These are phyloP conservation scores for Onchidella celtica DNA, from an alignment of 2,888 invertebrate genomes.

Conservation along the genomic window DNA sequence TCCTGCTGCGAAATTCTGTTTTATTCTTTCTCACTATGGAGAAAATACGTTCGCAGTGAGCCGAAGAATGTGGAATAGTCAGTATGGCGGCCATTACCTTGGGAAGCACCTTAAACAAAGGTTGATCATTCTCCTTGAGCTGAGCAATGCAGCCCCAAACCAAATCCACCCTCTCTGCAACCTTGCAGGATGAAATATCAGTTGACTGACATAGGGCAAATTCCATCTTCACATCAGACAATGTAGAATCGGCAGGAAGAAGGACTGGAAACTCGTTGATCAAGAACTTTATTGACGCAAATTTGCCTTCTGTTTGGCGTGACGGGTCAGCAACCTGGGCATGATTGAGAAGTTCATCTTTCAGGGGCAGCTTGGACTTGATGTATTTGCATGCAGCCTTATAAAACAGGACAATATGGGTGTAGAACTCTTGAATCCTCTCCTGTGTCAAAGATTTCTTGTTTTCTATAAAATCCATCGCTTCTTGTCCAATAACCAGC, in stretches of 20 bases:
- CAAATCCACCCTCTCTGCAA: constrained; percentile 48
- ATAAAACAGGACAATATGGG: neutral
- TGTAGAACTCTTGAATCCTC: neutral
- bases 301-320: constrained; percentile 21
- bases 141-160: constrained; percentile 47
- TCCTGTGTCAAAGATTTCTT: neutral
- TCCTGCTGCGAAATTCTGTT: constrained; percentile 55
- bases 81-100: constrained; percentile 56
- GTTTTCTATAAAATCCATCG: constrained; percentile 1
- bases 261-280: constrained; percentile 50
- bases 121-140: constrained; percentile 42
- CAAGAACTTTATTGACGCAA: constrained; percentile 46
- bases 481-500: constrained; percentile 11
- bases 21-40: constrained; percentile 56
- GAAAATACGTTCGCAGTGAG: constrained; percentile 58
- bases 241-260: neutral
- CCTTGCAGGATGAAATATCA: constrained; percentile 10
- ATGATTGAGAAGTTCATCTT: constrained; percentile 52
- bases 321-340: constrained; percentile 53
- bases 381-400: neutral
- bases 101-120: constrained; percentile 43
- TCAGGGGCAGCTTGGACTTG: constrained; percentile 50
- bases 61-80: no score
- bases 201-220: constrained; percentile 48
- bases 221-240: constrained; percentile 46